Conservation (phyloP, 2,113 vertebrate genomes). For the Zingel zingel region DNA sequence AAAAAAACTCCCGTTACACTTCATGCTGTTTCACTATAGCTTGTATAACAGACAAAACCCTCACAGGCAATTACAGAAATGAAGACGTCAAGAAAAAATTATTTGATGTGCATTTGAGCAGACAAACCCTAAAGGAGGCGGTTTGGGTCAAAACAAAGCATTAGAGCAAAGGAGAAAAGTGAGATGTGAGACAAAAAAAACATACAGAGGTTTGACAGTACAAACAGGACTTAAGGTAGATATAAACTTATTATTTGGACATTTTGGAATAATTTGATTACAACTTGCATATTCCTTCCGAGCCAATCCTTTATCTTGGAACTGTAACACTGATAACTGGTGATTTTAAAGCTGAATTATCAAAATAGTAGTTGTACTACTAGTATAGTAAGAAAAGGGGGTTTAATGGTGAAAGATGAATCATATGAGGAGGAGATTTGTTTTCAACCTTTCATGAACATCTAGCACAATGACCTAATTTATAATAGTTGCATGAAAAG, state of each 20-base stretch:
- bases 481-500: background rate
- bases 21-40: conserved; percentile 4
- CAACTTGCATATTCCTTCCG: no score
- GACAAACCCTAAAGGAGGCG: background rate
- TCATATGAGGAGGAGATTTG: background rate
- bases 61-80: background rate
- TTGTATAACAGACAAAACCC: background rate
- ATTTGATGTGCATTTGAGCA: background rate
- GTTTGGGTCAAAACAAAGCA: background rate
- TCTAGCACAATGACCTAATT: background rate
- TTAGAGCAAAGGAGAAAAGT: background rate
- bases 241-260: no score
- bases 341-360: background rate
- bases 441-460: background rate
- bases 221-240: no score
- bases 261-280: no score
- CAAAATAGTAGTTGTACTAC: no score
- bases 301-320: no score
- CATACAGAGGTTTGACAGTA: background rate
- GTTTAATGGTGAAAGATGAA: background rate
- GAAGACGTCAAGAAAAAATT: background rate
- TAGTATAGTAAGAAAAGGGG: background rate
- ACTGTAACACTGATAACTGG: no score
- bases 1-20: conserved; percentile 24
- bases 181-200: background rate